These are phyloP conservation scores for Acromyrmex echinatior DNA, from an alignment of 1,140 invertebrate species.

Conservation along the genomic window DNA sequence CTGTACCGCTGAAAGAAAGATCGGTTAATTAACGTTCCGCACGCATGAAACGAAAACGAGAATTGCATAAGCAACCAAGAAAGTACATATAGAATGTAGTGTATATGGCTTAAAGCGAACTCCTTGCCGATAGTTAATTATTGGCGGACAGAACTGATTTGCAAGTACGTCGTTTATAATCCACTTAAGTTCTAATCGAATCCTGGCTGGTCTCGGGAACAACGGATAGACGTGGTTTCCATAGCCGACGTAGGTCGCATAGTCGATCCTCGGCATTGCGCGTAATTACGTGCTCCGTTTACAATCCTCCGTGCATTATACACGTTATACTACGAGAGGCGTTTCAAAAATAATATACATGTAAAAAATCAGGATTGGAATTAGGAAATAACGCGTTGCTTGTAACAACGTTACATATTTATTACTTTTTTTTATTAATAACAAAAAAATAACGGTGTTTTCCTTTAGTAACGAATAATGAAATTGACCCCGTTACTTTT, in stretches of 20 bases:
- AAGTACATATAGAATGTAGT: constrained; percentile 30
- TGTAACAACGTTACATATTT: too few relatives aligned
- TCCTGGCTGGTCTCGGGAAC: constrained; percentile 61
- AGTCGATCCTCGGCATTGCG: constrained; percentile 50
- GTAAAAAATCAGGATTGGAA: too few relatives aligned
- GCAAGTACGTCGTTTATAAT: constrained; percentile 78
- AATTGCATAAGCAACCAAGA: constrained; percentile 68
- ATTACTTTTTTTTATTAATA: too few relatives aligned
- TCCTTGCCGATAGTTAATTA: constrained; percentile 77
- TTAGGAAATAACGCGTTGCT: too few relatives aligned
- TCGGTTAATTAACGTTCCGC: constrained; percentile 22
- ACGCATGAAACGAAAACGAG: constrained; percentile 55
- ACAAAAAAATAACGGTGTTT: too few relatives aligned
- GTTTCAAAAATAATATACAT: too few relatives aligned
- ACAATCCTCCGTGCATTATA: constrained; percentile 13
- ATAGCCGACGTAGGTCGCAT: constrained; percentile 52
- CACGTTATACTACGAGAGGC: not conserved
- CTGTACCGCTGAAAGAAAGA: not conserved
- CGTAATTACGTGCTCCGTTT: constrained; percentile 54
- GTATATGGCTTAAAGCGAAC: constrained; percentile 73
- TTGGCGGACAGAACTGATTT: constrained; percentile 75
- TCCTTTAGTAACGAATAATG: too few relatives aligned
- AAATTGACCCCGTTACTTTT: too few relatives aligned
- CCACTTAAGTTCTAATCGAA: constrained; percentile 77
- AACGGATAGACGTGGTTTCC: constrained; percentile 64